Conservation (phyloP, 1,140 invertebrate genomes). For the Cyclina sinensis region DNA sequence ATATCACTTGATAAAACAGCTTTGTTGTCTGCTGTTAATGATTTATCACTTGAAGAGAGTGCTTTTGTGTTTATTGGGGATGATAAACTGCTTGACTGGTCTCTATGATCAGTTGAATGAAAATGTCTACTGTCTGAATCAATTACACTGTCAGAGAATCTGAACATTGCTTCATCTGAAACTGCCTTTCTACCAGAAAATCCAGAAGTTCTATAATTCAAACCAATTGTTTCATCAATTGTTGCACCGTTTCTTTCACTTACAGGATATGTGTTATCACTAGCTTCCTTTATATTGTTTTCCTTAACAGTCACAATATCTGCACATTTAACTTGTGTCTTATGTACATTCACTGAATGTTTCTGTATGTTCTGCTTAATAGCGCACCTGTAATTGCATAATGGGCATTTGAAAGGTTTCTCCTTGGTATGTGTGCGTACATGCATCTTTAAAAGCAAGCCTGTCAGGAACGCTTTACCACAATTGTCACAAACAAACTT, state of each 20-base stretch:
- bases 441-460: not conserved
- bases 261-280: not conserved
- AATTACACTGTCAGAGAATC: no score
- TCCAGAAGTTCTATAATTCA: no score
- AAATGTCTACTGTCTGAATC: no score
- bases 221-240: no score
- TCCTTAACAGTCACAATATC: not conserved
- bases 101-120: no score
- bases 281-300: not conserved
- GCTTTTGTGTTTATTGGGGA: no score
- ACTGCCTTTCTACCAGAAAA: no score
- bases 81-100: no score
- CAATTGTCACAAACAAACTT: conserved; percentile 25
- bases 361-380: conserved; percentile 42
- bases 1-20: not conserved
- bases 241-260: no score
- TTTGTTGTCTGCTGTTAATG: no score
- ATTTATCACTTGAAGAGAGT: no score
- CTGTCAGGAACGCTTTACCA: conserved; percentile 19
- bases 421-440: conserved; percentile 42
- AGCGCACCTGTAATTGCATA: conserved; percentile 21
- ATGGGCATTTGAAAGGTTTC: conserved; percentile 24
- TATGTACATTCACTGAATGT: conserved; percentile 27
- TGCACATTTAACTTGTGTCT: not conserved
- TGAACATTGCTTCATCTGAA: no score